Conservation (phyloP, 2,888 invertebrate species). For the Campoplex nolae region DNA sequence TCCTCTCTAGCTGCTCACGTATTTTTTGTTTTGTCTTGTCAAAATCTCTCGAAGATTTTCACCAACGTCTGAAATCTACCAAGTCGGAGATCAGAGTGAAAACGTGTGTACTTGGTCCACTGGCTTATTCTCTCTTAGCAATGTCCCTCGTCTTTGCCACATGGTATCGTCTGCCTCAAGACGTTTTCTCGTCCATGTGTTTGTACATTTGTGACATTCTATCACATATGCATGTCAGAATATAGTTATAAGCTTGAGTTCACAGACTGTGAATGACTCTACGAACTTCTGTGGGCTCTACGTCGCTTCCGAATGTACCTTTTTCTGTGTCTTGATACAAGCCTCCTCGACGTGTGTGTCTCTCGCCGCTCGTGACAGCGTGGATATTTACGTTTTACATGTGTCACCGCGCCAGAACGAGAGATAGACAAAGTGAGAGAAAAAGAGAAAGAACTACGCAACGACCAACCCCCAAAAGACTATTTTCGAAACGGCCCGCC, state of each 20-base stretch:
- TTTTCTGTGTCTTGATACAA: no score
- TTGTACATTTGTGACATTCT: constrained; percentile 45
- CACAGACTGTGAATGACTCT: constrained; percentile 63
- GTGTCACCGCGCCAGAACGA: constrained; percentile 63
- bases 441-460: constrained; percentile 62
- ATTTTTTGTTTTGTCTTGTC: neutral
- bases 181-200: constrained; percentile 41
- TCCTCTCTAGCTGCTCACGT: neutral
- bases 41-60: constrained; percentile 52
- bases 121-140: constrained; percentile 71
- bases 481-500: constrained; percentile 81
- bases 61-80: constrained; percentile 77
- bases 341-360: constrained; percentile 30
- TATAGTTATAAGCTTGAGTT: constrained; percentile 26
- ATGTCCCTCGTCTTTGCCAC: constrained; percentile 74
- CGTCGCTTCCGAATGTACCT: constrained; percentile 48
- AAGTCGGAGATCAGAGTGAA: constrained; percentile 80
- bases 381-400: constrained; percentile 77
- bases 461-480: constrained; percentile 78
- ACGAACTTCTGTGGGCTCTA: constrained; percentile 11
- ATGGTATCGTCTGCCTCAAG: constrained; percentile 66
- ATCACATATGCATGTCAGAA: constrained; percentile 12
- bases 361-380: constrained; percentile 55
- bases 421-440: constrained; percentile 36
- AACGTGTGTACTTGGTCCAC: constrained; percentile 69